Conservation (phyloP, 1,140 invertebrate species). For the Eueides isabella region DNA sequence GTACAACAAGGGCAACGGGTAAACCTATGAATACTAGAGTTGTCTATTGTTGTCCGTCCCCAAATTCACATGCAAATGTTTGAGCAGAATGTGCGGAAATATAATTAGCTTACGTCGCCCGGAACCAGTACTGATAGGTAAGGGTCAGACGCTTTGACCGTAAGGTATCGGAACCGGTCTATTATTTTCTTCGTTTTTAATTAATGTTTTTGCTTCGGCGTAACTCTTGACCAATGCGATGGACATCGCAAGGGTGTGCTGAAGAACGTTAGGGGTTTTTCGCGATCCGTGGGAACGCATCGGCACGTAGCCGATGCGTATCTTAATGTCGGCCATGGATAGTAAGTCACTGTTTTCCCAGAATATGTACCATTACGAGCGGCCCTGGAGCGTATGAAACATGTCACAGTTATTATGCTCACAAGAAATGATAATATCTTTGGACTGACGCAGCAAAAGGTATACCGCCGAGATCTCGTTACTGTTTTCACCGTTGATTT, state of each 20-base stretch:
- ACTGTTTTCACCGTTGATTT: conserved; percentile 53
- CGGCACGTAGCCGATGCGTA: conserved; percentile 63
- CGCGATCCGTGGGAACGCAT: conserved; percentile 72
- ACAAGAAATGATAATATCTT: conserved; percentile 75
- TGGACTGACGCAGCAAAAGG: conserved; percentile 58
- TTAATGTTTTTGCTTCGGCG: conserved; percentile 69
- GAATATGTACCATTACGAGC: conserved; percentile 71
- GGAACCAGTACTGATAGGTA: conserved; percentile 44
- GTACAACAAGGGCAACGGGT: conserved; percentile 33
- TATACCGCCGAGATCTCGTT: conserved; percentile 52
- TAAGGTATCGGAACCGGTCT: conserved; percentile 60
- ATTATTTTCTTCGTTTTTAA: conserved; percentile 68
- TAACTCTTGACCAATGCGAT: conserved; percentile 71
- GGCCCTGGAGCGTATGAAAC: conserved; percentile 67
- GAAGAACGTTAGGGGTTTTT: conserved; percentile 54
- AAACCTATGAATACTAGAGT: conserved; percentile 49
- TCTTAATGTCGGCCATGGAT: conserved; percentile 69
- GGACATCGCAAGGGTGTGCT: conserved; percentile 51
- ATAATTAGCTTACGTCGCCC: conserved; percentile 72
- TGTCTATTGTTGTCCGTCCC: conserved; percentile 60
- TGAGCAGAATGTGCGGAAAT: conserved; percentile 72
- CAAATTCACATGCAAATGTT: conserved; percentile 74
- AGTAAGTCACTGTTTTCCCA: conserved; percentile 68
- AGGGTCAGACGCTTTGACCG: conserved; percentile 59
- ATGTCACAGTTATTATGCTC: conserved; percentile 79